Conservation (phyloP, 2,888 invertebrate genomes). For the Rotaria sp. region DNA sequence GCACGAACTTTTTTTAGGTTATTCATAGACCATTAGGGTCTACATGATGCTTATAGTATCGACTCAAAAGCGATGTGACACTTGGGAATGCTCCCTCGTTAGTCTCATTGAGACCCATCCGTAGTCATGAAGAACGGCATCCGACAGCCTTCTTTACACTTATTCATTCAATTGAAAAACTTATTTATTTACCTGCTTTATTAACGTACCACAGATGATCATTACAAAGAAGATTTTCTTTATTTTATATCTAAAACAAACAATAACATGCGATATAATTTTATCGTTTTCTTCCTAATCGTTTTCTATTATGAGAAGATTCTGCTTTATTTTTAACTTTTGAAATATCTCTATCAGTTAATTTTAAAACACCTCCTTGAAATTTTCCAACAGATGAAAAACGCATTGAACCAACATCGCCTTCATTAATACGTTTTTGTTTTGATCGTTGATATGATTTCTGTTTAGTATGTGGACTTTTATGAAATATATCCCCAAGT, state of each 20-base stretch:
- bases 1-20: no score
- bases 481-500: constrained; percentile 14
- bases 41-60: no score
- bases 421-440: not conserved
- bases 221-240: not conserved
- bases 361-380: not conserved
- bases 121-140: no score
- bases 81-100: no score
- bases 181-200: not conserved
- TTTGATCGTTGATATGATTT: not conserved
- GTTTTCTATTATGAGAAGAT: not conserved
- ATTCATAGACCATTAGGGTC: no score
- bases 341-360: not conserved
- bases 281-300: not conserved
- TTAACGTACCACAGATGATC: not conserved
- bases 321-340: not conserved
- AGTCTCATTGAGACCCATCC: no score
- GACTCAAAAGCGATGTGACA: no score
- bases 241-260: not conserved
- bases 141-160: no score
- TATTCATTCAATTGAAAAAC: not conserved
- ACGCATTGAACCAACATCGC: not conserved
- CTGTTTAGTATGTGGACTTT: not conserved
- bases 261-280: not conserved
- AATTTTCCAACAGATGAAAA: constrained; percentile 27